Percentiles rank a stretch among this genome's conserved stretches.
Conservation (phyloP, 1,140 invertebrate species). For the Alviniconcha marisindica region DNA sequence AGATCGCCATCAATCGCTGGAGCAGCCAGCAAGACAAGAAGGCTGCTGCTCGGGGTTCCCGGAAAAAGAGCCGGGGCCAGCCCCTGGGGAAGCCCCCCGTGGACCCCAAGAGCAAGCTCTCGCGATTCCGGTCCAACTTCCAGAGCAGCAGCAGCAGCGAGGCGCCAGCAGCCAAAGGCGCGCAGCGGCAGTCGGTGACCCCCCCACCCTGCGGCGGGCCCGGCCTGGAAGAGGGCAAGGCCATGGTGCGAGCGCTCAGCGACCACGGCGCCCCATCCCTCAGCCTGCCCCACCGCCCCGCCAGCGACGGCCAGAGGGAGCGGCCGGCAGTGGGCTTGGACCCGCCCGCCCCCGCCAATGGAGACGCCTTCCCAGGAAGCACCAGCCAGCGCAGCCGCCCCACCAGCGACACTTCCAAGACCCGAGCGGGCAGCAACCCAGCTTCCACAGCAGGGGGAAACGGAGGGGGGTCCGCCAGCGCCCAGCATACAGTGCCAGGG, state of each 20-base stretch:
- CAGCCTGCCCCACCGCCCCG: background rate
- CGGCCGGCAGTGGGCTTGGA: background rate
- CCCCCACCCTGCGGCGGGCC: background rate
- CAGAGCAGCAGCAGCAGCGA: background rate
- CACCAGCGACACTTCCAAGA: background rate
- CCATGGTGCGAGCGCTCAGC: conserved; percentile 1
- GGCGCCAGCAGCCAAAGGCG: background rate
- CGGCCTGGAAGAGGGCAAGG: background rate
- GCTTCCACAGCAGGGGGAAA: background rate
- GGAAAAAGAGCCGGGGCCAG: background rate
- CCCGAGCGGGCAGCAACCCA: background rate
- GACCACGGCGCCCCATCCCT: background rate
- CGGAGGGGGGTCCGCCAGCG: background rate
- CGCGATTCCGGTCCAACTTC: conserved; percentile 28
- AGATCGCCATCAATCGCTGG: conserved; percentile 18
- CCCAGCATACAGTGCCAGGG: background rate
- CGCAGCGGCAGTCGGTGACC: background rate
- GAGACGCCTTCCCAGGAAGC: background rate
- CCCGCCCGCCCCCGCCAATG: background rate
- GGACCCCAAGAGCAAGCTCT: conserved; percentile 28
- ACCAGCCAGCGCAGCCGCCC: background rate
- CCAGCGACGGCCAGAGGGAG: conserved; percentile 20
- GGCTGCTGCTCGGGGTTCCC: no score
- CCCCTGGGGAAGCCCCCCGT: conserved; percentile 33
- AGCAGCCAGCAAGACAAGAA: conserved; percentile 1